Base-by-base conservation (phyloP, 2,113 vertebrate genomes). In the Lepus timidus region DNA sequence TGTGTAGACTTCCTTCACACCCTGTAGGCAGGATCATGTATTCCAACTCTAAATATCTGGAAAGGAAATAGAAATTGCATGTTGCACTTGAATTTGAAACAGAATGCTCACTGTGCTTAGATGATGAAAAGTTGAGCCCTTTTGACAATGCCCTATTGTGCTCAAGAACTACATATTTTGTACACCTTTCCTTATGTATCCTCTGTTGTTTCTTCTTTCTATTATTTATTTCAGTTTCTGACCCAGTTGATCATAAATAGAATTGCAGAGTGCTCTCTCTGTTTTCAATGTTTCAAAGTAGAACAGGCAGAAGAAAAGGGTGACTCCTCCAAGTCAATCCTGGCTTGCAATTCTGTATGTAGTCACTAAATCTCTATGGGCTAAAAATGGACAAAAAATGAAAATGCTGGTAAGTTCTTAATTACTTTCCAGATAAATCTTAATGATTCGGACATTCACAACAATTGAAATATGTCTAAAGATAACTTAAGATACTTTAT, bases 41-140 rank as follows among this genome's bases (percentile, higher is more conserved):
- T 64, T 39, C 29, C 88, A 93, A 94, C 82, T 97, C 84, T 97
- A 97, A 98, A 90, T 73, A 96, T 49, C 44, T 92, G 78, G 75
- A 94, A 94, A 64, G 0, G 1, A 95, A 83, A 51, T 86, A 91
- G 33, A 78, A 88, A 92, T 79, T 64, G 10, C n/a, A 68, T 73
- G n/a, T 74, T 87, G 79, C 22, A 71, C 14, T 82, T 76, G 58
- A 93, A 94, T 17, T 11, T 92, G n/a, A 88, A 95, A 86, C 29
- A 90, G 27, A 94, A 85, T n/a, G 9, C 44, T 74, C n/a, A 31
- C 29, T 44, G 9, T 29, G 20, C 62, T 84, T 97, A 85, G 55
- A 61, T 68, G 13, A 85, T 82, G 49, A 83, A 49, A 95, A 25
- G 6, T 6, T 82, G 20, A 95, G 9, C 13, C 12, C 1, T 74